phyloP scores from a whole-genome alignment of 2,113 vertebrate genomes.

The Nothobranchius kuhntae region DNA sequence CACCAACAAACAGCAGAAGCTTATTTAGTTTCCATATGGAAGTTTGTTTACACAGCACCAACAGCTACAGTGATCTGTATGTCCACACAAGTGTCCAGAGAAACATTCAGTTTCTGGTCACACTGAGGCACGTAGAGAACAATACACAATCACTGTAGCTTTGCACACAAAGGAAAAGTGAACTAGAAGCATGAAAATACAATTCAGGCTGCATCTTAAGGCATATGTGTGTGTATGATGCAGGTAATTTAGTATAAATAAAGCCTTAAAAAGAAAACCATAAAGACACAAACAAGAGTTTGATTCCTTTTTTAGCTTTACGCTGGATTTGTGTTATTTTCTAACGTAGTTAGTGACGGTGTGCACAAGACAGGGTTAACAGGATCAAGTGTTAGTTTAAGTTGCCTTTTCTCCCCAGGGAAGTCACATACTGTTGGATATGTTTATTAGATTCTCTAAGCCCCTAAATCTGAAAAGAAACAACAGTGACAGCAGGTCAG shows the following conservation, averaged over 20 bases:
- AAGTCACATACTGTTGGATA: constrained; percentile 63
- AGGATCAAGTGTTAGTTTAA: constrained; percentile 28
- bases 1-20: constrained; percentile 9
- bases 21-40: background rate
- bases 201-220: background rate
- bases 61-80: background rate
- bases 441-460: constrained; percentile 71
- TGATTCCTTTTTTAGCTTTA: background rate
- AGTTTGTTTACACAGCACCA: constrained; percentile 9
- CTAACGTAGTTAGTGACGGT: constrained; percentile 44
- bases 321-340: constrained; percentile 20
- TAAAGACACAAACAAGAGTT: too few relatives aligned
- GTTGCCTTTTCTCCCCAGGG: constrained; percentile 48
- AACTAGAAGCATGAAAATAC: background rate
- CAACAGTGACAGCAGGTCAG: constrained; percentile 47
- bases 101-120: background rate
- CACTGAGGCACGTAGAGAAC: background rate
- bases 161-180: background rate
- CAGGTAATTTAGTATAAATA: background rate
- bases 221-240: background rate
- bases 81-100: constrained; percentile 4
- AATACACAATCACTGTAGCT: background rate
- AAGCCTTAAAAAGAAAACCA: background rate
- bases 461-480: constrained; percentile 79
- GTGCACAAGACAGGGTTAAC: constrained; percentile 6